A percentile compares a stretch with the other conserved stretches of the same genome.
These are phyloP conservation scores for Gortyna flavago DNA, from an alignment of 2,888 invertebrate genomes.

Conservation along the genomic window DNA sequence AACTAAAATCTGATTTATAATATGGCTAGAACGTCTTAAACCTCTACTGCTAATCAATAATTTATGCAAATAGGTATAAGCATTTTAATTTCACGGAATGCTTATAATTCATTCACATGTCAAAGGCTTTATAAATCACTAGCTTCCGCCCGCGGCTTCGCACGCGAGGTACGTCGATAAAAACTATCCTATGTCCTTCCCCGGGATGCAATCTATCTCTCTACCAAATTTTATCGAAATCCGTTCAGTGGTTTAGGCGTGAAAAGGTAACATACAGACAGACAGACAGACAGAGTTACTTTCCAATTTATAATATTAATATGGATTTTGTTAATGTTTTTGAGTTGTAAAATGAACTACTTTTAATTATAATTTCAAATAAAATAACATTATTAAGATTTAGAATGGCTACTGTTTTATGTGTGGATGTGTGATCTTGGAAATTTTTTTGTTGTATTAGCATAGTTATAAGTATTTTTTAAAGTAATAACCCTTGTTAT, in stretches of 20 bases:
- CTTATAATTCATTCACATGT: slow-evolving; percentile 31
- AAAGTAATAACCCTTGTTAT: not conserved
- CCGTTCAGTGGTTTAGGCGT: too few species aligned
- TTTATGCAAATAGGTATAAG: slow-evolving; percentile 35
- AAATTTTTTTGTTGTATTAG: not conserved
- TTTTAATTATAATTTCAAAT: slow-evolving; percentile 35
- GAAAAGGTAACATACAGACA: too few species aligned
- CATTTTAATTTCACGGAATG: slow-evolving; percentile 32
- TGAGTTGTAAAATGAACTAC: slow-evolving; percentile 15
- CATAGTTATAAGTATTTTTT: not conserved
- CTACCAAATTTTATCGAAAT: too few species aligned
- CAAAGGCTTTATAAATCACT: slow-evolving; percentile 29
- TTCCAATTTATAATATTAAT: too few species aligned
- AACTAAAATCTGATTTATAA: slow-evolving; percentile 20
- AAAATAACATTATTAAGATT: not conserved
- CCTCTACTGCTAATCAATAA: slow-evolving; percentile 22
- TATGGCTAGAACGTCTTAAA: not conserved
- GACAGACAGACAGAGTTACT: too few species aligned
- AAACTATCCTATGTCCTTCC: too few species aligned
- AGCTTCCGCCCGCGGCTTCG: too few species aligned
- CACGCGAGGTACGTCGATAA: too few species aligned
- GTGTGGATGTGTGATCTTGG: not conserved
- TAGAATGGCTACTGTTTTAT: not conserved
- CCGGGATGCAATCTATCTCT: too few species aligned
- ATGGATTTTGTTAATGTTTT: slow-evolving; percentile 36